A percentile compares a stretch with the other conserved stretches of the same genome.
phyloP scores from a whole-genome alignment of 1,140 invertebrate genomes.

The Zelostemma sp. region DNA sequence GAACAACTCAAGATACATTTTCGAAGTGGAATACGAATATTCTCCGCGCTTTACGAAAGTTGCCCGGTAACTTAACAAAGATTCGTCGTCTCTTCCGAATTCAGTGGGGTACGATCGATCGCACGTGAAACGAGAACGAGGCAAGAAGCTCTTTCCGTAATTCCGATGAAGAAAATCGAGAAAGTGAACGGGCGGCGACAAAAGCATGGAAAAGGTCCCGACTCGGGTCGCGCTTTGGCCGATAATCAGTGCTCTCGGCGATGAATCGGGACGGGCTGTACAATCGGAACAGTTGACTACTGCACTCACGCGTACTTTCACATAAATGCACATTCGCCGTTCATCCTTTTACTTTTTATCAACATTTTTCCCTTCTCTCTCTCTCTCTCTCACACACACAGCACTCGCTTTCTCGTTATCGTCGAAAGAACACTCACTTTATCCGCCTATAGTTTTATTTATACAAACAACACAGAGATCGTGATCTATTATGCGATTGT shows the following conservation, averaged over 20 bases:
- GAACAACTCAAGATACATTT: slow-evolving; percentile 3
- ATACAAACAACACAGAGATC: slow-evolving; percentile 65
- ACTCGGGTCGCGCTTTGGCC: not conserved
- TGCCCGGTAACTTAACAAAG: not conserved
- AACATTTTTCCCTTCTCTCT: slow-evolving; percentile 4
- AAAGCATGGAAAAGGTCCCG: not conserved
- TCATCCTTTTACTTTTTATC: not conserved
- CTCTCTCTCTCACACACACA: slow-evolving; percentile 14
- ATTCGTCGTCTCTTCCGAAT: slow-evolving; percentile 23
- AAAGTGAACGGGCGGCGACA: slow-evolving; percentile 3
- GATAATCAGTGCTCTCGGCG: slow-evolving; percentile 7
- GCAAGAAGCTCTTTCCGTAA: not conserved
- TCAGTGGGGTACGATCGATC: not conserved
- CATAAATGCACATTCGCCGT: slow-evolving; percentile 6
- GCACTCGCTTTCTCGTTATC: slow-evolving; percentile 23
- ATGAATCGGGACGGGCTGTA: slow-evolving; percentile 9
- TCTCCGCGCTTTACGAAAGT: not conserved
- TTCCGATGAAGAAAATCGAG: not conserved
- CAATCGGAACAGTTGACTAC: slow-evolving; percentile 11
- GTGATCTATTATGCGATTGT: slow-evolving; percentile 66
- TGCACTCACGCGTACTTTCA: slow-evolving; percentile 5
- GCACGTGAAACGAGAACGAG: not conserved
- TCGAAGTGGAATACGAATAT: not conserved
- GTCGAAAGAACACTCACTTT: slow-evolving; percentile 14
- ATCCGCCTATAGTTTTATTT: slow-evolving; percentile 43